A percentile compares a stretch with the other conserved stretches of the same genome.
Evolutionary conservation across 1,140 invertebrate species (phyloP).

Genomic region (Agrypnia vestita): DNA sequence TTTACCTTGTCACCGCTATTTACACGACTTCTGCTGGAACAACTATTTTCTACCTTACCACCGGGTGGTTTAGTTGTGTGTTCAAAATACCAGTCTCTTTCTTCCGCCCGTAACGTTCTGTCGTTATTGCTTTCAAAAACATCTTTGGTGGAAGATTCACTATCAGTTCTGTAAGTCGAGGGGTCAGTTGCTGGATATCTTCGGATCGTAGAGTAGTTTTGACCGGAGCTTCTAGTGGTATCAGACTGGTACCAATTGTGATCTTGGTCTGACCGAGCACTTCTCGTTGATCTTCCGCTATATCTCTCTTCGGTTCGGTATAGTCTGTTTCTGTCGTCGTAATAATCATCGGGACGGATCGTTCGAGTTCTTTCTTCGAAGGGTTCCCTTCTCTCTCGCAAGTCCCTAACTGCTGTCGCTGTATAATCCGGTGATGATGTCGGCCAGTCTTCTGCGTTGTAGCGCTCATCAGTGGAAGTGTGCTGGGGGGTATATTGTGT

Average conservation of each 20-base stretch:
- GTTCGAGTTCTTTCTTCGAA: constrained; percentile 61
- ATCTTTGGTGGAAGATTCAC: constrained; percentile 56
- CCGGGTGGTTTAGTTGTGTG: constrained; percentile 66
- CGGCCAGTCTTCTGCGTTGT: constrained; percentile 54
- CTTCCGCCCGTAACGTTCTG: constrained; percentile 70
- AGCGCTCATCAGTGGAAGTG: constrained; percentile 48
- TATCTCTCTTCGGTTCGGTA: constrained; percentile 57
- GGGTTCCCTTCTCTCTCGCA: constrained; percentile 52
- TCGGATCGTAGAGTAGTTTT: constrained; percentile 43
- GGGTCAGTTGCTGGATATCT: constrained; percentile 48
- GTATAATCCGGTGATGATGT: constrained; percentile 56
- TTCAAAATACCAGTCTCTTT: constrained; percentile 72
- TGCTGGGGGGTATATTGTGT: constrained; percentile 51
- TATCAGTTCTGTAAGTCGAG: constrained; percentile 56
- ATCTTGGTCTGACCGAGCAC: constrained; percentile 56
- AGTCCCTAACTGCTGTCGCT: constrained; percentile 40
- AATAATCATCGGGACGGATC: constrained; percentile 60
- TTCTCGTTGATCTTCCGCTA: constrained; percentile 56
- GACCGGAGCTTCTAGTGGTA: constrained; percentile 49
- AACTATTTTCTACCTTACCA: constrained; percentile 50
- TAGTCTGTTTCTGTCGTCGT: constrained; percentile 56
- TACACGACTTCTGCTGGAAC: constrained; percentile 46
- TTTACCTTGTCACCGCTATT: constrained; percentile 47
- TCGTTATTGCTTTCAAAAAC: constrained; percentile 70
- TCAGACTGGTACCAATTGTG: constrained; percentile 58